Evolutionary conservation across 2,113 vertebrate genomes (phyloP), one percentile per base, ranked within the genome.

Genomic region (Melanerpes formicivorus): DNA sequence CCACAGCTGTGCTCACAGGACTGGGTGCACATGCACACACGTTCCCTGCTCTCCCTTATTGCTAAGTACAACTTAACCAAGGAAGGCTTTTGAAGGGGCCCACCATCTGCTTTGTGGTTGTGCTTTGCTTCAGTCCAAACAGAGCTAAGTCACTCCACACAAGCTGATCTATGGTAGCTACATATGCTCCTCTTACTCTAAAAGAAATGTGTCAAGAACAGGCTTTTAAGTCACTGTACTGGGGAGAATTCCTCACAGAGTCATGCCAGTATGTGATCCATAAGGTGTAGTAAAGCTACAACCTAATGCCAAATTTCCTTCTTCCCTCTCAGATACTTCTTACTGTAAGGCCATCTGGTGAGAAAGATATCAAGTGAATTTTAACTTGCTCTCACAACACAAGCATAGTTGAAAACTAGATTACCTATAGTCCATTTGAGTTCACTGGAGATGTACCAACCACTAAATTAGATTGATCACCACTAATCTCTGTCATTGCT

Each of bases 351-450:
- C 65, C 70, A 80, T 66, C 70, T 77, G 77, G 52, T 58, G 70
- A 83, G n/a, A 77, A 18, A 11, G 5, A 62, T 83, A 70, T 59
- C 70, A 88, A 84, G 66, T 5, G 2, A 90, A 88, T 91, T 93
- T 90, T 85, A 76, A 82, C 86, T 82, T 79, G 37, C 37, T 52
- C 37, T 91, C 54, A 56, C 30, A 84, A 55, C 40, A 80, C 56
- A 70, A 90, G 46, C 37, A 67, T n/a, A 34, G 48, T 30, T 88
- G 74, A 78, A 90, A 96, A 90, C 77, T 60, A 80, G 77, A 95
- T 93, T 88, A 95, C 52, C 65, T 58, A 1, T 7, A 89, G 42
- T 37, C 73, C 62, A 75, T 81, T 80, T 88, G 54, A 77, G 71
- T 78, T 90, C 81, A 84, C 70, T 64, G 81, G 74, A 84, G 37